Evolutionary conservation across 2,888 invertebrate genomes (phyloP).

Genomic region (Pantelozetes paolii): DNA sequence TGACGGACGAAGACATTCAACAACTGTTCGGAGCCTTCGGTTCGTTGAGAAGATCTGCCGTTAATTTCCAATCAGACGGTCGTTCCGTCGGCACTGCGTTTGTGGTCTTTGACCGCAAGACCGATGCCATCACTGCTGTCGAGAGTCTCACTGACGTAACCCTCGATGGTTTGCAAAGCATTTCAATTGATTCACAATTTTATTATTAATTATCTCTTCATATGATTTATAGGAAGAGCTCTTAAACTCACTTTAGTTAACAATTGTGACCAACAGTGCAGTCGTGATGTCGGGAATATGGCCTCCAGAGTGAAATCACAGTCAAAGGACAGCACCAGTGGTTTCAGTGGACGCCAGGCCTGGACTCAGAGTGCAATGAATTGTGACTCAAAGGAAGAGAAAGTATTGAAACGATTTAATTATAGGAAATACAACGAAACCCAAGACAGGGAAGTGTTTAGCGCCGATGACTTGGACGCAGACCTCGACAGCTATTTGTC

Average conservation of each 20-base stretch:
- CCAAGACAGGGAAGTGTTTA: neutral
- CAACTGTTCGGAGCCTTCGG: neutral
- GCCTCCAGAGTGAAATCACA: neutral
- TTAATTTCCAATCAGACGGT: neutral
- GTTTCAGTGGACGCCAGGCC: neutral
- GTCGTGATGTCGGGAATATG: too few relatives aligned
- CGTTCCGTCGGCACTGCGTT: neutral
- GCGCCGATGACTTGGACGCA: constrained; percentile 6
- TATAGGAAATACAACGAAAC: neutral
- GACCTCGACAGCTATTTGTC: constrained; percentile 2
- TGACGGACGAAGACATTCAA: neutral
- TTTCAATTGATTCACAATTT: too few relatives aligned
- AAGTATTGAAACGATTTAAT: neutral
- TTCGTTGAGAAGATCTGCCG: neutral
- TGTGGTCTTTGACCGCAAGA: neutral
- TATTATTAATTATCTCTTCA: too few relatives aligned
- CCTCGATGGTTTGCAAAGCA: constrained; percentile 9
- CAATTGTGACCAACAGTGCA: too few relatives aligned
- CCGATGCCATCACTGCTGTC: neutral
- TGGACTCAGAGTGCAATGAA: neutral
- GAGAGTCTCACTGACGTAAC: neutral
- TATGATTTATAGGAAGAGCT: too few relatives aligned
- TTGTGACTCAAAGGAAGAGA: neutral
- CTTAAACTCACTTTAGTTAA: too few relatives aligned
- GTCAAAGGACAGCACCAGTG: neutral